Evolutionary conservation across 2,797 vertebrate species (phyloP).

Genomic region (Vipera latastei): DNA sequence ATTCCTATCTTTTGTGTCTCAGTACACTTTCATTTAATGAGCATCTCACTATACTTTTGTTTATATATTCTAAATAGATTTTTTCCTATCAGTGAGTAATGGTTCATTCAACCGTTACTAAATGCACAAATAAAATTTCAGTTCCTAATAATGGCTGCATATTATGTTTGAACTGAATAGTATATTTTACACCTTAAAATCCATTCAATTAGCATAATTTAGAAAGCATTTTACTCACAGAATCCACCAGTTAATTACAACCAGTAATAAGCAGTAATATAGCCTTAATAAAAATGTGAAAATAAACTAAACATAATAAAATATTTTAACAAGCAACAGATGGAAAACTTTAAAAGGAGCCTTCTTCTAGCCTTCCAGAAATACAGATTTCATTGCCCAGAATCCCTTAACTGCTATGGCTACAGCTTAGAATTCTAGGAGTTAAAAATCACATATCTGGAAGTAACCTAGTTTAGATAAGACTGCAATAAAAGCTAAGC

Average conservation of each 20-base stretch:
- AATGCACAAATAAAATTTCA: neutral
- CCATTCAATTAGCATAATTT: neutral
- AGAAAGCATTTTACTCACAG: neutral
- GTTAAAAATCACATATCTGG: neutral
- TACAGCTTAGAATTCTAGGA: neutral
- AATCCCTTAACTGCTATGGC: neutral
- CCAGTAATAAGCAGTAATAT: accelerated
- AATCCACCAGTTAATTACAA: neutral
- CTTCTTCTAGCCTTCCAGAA: neutral
- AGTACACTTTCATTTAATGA: neutral
- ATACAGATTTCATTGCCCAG: neutral
- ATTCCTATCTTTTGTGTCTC: neutral
- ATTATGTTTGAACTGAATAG: neutral
- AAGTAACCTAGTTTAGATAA: neutral
- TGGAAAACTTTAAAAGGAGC: neutral
- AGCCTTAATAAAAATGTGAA: accelerated
- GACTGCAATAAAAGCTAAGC: neutral
- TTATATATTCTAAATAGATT: neutral
- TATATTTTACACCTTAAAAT: neutral
- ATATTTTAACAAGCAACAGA: neutral
- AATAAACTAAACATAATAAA: neutral
- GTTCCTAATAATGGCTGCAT: neutral
- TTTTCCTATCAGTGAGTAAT: accelerated
- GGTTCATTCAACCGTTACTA: neutral
- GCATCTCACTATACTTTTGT: neutral